Percentiles rank a stretch among this genome's conserved stretches.
Evolutionary conservation across 2,888 invertebrate species (phyloP).

Genomic region (Drosophila helvetica): DNA sequence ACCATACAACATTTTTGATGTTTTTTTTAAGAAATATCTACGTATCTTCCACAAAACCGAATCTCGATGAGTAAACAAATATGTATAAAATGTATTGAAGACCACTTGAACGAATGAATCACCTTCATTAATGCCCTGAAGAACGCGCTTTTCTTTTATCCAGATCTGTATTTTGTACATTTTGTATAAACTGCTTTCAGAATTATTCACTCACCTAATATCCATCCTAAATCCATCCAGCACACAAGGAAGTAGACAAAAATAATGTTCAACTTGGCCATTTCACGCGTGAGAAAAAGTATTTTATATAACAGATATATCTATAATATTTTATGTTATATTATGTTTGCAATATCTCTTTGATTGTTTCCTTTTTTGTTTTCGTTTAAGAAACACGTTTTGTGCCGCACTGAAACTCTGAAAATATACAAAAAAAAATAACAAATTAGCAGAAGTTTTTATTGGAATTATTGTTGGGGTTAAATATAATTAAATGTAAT

Average conservation of each 20-base stretch:
- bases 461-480: too few species aligned
- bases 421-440: not conserved
- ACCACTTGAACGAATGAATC: slow-evolving; percentile 11
- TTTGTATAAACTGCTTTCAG: slow-evolving; percentile 13
- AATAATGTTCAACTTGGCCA: slow-evolving; percentile 9
- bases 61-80: not conserved
- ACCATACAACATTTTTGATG: not conserved
- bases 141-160: not conserved
- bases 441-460: not conserved
- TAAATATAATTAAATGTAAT: too few species aligned
- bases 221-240: not conserved
- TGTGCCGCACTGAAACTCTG: slow-evolving; percentile 13
- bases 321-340: not conserved
- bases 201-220: slow-evolving; percentile 24
- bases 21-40: slow-evolving; percentile 22
- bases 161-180: not conserved
- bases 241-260: not conserved
- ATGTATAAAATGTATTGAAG: slow-evolving; percentile 8
- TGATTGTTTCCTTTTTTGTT: not conserved
- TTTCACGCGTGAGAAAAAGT: slow-evolving; percentile 21
- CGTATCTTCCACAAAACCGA: too few species aligned
- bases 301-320: slow-evolving; percentile 1
- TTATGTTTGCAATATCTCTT: not conserved
- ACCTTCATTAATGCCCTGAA: slow-evolving; percentile 14
- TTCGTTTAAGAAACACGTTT: not conserved